Evolutionary conservation across 2,113 vertebrate species (phyloP).

Genomic region (Andinoacara biseriatus): DNA sequence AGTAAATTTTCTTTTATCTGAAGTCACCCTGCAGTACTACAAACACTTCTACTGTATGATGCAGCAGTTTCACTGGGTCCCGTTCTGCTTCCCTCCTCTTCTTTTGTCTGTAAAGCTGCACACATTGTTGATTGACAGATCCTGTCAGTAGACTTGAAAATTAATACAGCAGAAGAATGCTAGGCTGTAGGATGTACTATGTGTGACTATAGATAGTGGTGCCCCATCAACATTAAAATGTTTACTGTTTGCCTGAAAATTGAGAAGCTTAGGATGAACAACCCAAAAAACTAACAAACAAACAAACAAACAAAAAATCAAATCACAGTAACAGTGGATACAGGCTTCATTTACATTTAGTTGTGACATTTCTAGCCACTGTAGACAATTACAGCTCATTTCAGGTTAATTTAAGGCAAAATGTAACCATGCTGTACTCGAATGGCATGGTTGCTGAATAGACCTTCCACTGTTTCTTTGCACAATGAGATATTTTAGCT

Average conservation of each 20-base stretch:
- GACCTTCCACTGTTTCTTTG: background rate
- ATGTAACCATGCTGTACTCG: background rate
- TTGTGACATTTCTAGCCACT: conserved; percentile 34
- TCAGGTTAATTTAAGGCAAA: background rate
- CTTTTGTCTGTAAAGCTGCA: background rate
- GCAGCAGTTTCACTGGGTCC: background rate
- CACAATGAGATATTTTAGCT: background rate
- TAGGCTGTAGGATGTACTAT: background rate
- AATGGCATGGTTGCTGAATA: background rate
- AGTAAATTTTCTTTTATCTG: background rate
- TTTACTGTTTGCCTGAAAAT: background rate
- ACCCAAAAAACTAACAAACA: conserved; percentile 23
- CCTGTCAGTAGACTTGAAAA: conserved; percentile 4
- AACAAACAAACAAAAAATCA: background rate
- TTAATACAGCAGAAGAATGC: conserved; percentile 3
- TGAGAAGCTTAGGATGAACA: background rate
- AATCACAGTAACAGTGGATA: conserved; percentile 10
- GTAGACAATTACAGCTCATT: conserved; percentile 15
- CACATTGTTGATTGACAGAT: conserved; percentile 44
- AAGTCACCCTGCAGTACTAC: background rate
- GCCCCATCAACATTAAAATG: background rate
- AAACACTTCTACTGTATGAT: background rate
- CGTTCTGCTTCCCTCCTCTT: background rate
- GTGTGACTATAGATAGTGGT: background rate
- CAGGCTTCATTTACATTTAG: conserved; percentile 29